Conservation (phyloP, 2,797 vertebrate species). For the Simalia tracyae region DNA sequence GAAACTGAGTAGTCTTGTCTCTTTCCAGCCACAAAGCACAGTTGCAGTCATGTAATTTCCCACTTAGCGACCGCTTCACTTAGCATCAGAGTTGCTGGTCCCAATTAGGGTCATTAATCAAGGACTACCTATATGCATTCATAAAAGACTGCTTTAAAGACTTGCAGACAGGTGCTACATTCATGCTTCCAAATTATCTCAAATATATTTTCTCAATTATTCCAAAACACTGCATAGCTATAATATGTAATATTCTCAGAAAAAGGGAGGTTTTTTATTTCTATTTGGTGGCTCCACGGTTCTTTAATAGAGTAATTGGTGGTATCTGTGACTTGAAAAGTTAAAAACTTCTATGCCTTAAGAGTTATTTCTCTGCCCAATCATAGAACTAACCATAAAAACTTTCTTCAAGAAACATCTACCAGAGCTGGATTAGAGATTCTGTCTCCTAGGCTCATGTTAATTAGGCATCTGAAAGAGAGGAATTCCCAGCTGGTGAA, state of each 20-base stretch:
- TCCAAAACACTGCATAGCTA: background rate
- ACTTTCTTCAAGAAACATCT: background rate
- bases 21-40: too few species aligned
- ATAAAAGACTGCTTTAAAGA: too few species aligned
- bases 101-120: too few species aligned
- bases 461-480: background rate
- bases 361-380: background rate
- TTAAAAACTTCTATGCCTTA: background rate
- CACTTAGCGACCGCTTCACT: too few species aligned
- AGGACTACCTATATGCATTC: too few species aligned
- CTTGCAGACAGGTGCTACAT: background rate
- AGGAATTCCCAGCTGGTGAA: conserved; percentile 4
- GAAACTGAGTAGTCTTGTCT: too few species aligned
- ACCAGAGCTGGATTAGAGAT: background rate
- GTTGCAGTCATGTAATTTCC: too few species aligned
- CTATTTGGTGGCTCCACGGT: background rate
- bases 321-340: background rate
- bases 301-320: background rate
- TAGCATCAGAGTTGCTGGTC: too few species aligned
- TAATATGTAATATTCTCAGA: background rate
- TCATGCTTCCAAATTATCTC: background rate
- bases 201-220: background rate
- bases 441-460: background rate
- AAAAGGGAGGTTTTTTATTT: background rate
- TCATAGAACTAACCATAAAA: background rate